Conservation (phyloP, 2,888 invertebrate species). For the Tipula lateralis region DNA sequence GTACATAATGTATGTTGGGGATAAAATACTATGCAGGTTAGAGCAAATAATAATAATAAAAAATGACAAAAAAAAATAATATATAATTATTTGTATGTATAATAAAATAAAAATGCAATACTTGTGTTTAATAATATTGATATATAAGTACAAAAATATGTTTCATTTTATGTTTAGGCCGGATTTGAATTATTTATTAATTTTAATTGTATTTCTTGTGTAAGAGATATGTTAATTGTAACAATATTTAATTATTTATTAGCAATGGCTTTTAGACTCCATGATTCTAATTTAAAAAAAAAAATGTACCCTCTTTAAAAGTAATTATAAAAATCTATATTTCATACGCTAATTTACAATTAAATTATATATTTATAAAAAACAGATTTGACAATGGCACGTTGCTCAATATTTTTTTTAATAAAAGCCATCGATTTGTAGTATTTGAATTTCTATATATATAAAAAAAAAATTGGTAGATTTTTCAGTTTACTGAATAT, state of each 20-base stretch:
- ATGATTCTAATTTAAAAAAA: not conserved
- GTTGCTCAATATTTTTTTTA: constrained; percentile 14
- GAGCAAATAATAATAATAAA: not conserved
- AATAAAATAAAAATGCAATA: not conserved
- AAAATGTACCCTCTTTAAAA: not conserved
- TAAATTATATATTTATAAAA: not conserved
- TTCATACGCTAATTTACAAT: constrained; percentile 9
- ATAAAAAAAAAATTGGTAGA: not conserved
- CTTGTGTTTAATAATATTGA: not conserved
- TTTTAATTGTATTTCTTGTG: not conserved
- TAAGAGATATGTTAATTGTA: not conserved
- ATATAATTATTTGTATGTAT: not conserved
- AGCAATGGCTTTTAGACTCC: not conserved
- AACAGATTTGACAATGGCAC: constrained; percentile 19
- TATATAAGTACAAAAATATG: not conserved
- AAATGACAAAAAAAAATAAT: not conserved
- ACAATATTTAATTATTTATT: not conserved
- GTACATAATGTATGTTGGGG: not conserved
- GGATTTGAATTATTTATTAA: not conserved
- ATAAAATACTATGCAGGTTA: not conserved
- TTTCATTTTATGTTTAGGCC: not conserved
- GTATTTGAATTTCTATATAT: constrained; percentile 6
- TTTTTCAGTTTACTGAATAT: constrained; percentile 19
- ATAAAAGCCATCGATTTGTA: constrained; percentile 3
- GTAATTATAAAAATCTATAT: constrained; percentile 1